Conservation (phyloP, 2,888 invertebrate species). For the Archips xylosteana region DNA sequence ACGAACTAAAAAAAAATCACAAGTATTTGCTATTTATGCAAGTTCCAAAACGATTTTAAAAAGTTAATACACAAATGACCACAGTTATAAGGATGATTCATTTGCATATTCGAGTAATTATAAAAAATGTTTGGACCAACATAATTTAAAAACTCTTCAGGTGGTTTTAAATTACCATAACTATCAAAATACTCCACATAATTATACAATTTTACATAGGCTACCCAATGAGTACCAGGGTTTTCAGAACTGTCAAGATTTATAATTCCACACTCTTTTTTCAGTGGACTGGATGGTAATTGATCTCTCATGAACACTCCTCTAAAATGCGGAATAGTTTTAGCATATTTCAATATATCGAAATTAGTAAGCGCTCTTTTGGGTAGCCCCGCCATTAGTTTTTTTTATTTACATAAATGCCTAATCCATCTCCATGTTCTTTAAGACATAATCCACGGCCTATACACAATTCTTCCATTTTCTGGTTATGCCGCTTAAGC, state of each 20-base stretch:
- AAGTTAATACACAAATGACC: slow-evolving; percentile 12
- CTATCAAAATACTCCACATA: slow-evolving; percentile 19
- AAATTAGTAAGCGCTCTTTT: slow-evolving; percentile 21
- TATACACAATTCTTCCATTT: slow-evolving; percentile 17
- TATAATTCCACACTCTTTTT: slow-evolving; percentile 18
- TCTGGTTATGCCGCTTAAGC: slow-evolving; percentile 18
- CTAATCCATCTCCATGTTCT: background rate
- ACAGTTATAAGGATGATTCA: background rate
- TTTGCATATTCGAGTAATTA: slow-evolving; percentile 4
- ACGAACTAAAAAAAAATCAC: too few relatives aligned
- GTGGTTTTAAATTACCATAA: background rate
- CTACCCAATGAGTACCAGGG: slow-evolving; percentile 2
- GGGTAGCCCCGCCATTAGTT: background rate
- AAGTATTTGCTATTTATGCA: background rate
- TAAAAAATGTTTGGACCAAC: background rate
- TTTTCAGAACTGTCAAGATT: slow-evolving; percentile 16
- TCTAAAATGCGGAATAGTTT: slow-evolving; percentile 8
- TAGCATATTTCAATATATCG: background rate
- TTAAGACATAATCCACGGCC: slow-evolving; percentile 22
- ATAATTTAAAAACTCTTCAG: slow-evolving; percentile 1
- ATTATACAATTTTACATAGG: slow-evolving; percentile 16
- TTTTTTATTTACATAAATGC: too few relatives aligned
- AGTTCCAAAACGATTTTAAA: slow-evolving; percentile 4
- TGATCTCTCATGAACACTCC: slow-evolving; percentile 23
- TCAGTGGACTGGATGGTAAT: background rate